phyloP scores from a whole-genome alignment of 2,113 vertebrate species.

The Festucalex cinctus region DNA sequence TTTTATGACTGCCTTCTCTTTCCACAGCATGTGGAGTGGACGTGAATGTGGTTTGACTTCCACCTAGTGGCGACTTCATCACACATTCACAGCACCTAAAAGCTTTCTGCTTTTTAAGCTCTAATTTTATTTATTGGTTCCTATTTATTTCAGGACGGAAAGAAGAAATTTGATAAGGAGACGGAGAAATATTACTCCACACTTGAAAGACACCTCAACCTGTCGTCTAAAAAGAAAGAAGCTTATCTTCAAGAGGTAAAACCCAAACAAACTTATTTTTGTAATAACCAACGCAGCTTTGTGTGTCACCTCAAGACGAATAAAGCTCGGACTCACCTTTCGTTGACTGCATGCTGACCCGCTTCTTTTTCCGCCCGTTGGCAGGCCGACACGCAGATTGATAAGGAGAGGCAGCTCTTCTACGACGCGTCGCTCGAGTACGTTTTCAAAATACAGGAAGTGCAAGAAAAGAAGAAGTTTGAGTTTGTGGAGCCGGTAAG shows the following conservation, averaged over 20 bases:
- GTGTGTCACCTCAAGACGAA: constrained; percentile 2
- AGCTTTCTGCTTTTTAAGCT: background rate
- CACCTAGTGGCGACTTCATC: constrained; percentile 56
- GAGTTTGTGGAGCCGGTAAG: constrained; percentile 98
- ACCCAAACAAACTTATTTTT: constrained; percentile 16
- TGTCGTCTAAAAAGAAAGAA: constrained; percentile 94
- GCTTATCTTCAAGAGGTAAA: constrained; percentile 91
- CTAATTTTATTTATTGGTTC: background rate
- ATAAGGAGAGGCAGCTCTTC: constrained; percentile 92
- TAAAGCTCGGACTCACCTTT: constrained; percentile 8
- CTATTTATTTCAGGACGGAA: constrained; percentile 79
- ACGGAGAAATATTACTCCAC: constrained; percentile 93
- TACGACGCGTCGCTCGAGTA: constrained; percentile 95
- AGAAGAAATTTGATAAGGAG: constrained; percentile 96
- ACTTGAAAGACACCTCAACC: constrained; percentile 90
- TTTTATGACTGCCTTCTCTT: background rate
- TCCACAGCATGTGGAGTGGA: background rate
- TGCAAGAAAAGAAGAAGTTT: constrained; percentile 98
- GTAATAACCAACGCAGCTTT: background rate
- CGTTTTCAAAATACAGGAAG: constrained; percentile 98
- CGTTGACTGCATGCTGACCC: constrained; percentile 26
- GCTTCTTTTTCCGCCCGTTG: constrained; percentile 36
- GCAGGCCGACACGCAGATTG: constrained; percentile 91
- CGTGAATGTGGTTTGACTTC: constrained; percentile 46
- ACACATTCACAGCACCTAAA: background rate